These are phyloP conservation scores for Melanotaenia duboulayi DNA, from an alignment of 2,113 vertebrate genomes.

Conservation along the genomic window DNA sequence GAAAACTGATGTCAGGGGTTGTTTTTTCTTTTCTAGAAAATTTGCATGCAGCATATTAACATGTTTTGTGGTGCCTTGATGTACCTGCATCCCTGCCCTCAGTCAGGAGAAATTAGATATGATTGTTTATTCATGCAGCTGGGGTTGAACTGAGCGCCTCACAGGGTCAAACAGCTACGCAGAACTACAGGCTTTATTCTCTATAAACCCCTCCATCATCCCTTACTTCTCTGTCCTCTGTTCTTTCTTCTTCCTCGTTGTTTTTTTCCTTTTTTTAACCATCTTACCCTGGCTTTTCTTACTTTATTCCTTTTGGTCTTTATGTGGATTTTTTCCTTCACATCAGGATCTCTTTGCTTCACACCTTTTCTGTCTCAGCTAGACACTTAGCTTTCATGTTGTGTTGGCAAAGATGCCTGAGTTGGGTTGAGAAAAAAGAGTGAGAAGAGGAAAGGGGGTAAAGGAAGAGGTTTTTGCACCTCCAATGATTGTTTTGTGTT, in stretches of 20 bases:
- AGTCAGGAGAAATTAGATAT: slow-evolving; percentile 29
- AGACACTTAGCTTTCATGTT: slow-evolving; percentile 1
- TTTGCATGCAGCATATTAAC: slow-evolving; percentile 23
- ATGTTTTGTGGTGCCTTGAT: background rate
- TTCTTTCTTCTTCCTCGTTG: background rate
- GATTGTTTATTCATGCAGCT: slow-evolving; percentile 46
- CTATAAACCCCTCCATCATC: background rate
- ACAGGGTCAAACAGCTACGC: slow-evolving; percentile 34
- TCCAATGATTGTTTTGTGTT: slow-evolving; percentile 7
- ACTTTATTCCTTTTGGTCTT: background rate
- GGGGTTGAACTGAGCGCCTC: slow-evolving; percentile 11
- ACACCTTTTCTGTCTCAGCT: slow-evolving; percentile 14
- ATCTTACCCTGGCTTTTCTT: background rate
- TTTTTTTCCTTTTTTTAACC: background rate
- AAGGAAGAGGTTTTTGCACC: background rate
- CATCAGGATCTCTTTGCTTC: slow-evolving; percentile 2
- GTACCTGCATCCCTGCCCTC: slow-evolving; percentile 21
- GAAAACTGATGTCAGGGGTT: background rate
- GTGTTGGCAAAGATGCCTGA: slow-evolving; percentile 1
- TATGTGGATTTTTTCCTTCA: background rate
- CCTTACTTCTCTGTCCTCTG: background rate
- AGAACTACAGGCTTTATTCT: slow-evolving; percentile 16
- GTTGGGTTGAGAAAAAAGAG: slow-evolving; percentile 12
- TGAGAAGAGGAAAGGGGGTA: background rate
- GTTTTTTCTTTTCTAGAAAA: slow-evolving; percentile 16